Conservation (phyloP, 2,888 invertebrate species). For the Acanthoscelides obtectus region DNA sequence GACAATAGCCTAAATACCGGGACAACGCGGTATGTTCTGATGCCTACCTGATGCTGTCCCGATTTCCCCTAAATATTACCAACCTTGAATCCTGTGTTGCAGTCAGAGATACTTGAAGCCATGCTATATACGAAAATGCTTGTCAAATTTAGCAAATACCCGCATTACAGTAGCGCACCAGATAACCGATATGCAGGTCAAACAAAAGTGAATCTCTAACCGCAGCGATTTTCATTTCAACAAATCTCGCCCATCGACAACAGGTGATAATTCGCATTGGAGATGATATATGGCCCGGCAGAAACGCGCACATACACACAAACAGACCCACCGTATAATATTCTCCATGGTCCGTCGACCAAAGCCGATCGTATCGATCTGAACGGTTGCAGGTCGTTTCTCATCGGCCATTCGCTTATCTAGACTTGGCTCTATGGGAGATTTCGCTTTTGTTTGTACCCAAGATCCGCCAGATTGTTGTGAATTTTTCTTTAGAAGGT, state of each 20-base stretch:
- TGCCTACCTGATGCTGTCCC: no score
- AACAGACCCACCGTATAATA: constrained; percentile 2
- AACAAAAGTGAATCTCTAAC: neutral
- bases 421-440: neutral
- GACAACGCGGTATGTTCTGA: no score
- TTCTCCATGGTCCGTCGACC: constrained; percentile 16
- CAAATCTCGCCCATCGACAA: neutral
- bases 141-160: no score
- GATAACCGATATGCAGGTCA: neutral
- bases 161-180: neutral
- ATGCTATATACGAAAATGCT: no score
- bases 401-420: constrained; percentile 5
- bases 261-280: neutral
- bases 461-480: neutral
- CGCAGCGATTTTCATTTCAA: neutral
- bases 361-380: constrained; percentile 15
- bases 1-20: no score
- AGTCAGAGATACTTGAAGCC: no score
- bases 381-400: constrained; percentile 13
- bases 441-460: neutral
- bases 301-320: neutral
- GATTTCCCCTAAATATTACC: no score
- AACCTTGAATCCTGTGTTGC: no score
- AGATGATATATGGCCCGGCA: neutral
- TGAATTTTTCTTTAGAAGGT: no score